phyloP scores from a whole-genome alignment of 2,797 vertebrate species.

The Hyperoplus lanceolatus region DNA sequence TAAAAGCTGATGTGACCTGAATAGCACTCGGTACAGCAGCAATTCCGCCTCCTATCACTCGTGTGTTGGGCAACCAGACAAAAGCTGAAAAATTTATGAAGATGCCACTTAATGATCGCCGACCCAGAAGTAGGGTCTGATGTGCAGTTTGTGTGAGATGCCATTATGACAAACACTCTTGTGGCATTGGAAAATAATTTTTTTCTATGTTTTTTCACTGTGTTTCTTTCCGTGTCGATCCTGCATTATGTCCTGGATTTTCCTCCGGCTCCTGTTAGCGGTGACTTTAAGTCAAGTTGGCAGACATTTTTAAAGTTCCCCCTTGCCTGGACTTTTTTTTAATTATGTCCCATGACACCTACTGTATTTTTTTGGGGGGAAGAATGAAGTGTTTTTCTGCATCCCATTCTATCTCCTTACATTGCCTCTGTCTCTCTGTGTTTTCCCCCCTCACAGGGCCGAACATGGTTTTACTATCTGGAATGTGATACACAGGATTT shows the following conservation, averaged over 20 bases:
- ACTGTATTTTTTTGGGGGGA: constrained; percentile 6
- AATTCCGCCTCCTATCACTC: constrained; percentile 51
- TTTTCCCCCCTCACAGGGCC: constrained; percentile 56
- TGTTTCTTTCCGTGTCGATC: neutral
- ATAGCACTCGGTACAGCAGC: constrained; percentile 76
- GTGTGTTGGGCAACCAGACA: constrained; percentile 62
- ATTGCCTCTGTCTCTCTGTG: constrained; percentile 28
- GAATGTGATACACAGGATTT: constrained; percentile 76
- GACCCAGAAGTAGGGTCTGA: constrained; percentile 42
- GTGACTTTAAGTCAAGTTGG: constrained; percentile 35
- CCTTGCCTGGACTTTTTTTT: constrained; percentile 37
- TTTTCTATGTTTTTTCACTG: neutral
- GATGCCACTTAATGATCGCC: constrained; percentile 62
- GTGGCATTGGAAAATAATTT: constrained; percentile 30
- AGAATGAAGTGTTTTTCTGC: constrained; percentile 4
- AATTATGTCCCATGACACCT: constrained; percentile 31
- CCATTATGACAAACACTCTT: constrained; percentile 25
- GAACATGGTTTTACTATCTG: constrained; percentile 65
- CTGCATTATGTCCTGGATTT: neutral
- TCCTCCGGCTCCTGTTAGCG: neutral
- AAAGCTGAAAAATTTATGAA: constrained; percentile 83
- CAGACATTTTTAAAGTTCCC: constrained; percentile 34
- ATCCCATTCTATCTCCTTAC: constrained; percentile 43
- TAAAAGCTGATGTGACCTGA: constrained; percentile 86
- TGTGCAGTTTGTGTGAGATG: constrained; percentile 7